Evolutionary conservation across 53 echinoderm and acorn worm species (phyloP), one percentile per base, ranked within the genome.

Genomic region (Echinometra lucunter): DNA sequence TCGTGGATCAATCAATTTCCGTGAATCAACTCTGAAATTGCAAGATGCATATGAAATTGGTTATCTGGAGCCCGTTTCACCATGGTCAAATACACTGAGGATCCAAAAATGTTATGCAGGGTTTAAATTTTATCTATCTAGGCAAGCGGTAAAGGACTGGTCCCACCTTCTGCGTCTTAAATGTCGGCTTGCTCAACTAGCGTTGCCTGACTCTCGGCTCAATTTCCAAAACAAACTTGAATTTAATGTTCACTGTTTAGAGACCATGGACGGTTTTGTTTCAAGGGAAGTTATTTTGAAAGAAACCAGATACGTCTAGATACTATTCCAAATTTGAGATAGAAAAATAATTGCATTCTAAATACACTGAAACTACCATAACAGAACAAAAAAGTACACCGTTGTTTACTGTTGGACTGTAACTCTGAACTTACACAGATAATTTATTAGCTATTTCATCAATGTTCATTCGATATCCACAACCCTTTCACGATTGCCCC

Each of bases 211-310:
- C 42, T 78, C 42, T 78, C 1, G 21, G 78, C 38, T 78, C 78
- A 12, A 78, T 78, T 72, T 78, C 78, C 40, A 78, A n/a, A 78
- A 78, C 78, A 78, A 38, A 40, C 40, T 35, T 42, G 34, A 69
- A 69, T 12, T 69, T 30, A 32, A 69, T 40, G 7, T 6, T 11
- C 38, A n/a, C n/a, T n/a, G n/a, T 35, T 78, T 18, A 19, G 38
- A 19, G 19, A 40, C 28, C 78, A 18, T 1, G 42, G 18, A 38
- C 38, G 21, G 38, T 40, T 78, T 78, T 0, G 42, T 78, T 78
- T 78, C 78, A 42, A 78, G 42, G 1, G 6, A 38, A 78, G 78
- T 78, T 78, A 78, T 78, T 78, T 78, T 78, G 78, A 78, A 18
- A 17, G 78, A 78, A 38, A 78, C 23, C 17, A 2, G 21, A 75